Evolutionary conservation across 2,113 vertebrate species (phyloP).

Genomic region (Passer montanus): DNA sequence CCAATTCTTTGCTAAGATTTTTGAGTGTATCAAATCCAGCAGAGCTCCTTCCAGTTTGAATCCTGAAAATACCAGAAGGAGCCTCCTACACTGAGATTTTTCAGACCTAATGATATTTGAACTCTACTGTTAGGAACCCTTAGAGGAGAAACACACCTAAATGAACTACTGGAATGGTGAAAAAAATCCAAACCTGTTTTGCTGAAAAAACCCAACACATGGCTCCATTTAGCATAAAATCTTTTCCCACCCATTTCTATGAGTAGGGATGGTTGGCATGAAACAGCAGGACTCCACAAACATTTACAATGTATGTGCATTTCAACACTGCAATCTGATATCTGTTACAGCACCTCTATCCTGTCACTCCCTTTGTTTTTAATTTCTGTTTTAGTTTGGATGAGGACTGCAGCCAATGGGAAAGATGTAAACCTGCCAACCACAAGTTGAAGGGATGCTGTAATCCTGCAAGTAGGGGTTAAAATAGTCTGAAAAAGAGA

Average conservation of each 20-base stretch:
- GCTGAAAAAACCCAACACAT: background rate
- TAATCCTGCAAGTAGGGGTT: background rate
- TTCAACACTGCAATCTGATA: background rate
- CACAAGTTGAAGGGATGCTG: background rate
- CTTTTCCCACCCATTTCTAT: background rate
- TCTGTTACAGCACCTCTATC: background rate
- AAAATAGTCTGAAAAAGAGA: background rate
- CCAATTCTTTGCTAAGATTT: background rate
- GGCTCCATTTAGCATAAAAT: background rate
- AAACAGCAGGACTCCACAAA: background rate
- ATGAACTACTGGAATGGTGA: background rate
- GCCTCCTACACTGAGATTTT: background rate
- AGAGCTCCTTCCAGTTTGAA: background rate
- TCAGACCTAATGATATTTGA: background rate
- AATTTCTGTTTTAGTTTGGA: background rate
- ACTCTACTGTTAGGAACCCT: background rate
- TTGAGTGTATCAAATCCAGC: background rate
- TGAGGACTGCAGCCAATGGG: fast-evolving
- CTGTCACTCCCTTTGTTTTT: background rate
- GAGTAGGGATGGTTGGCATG: background rate
- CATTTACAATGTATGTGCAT: background rate
- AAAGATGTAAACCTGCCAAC: background rate
- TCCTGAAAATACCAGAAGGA: background rate
- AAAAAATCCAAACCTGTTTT: background rate
- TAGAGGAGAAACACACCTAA: background rate